These are phyloP conservation scores for Agrotis clavis DNA, from an alignment of 2,888 invertebrate species.

Conservation along the genomic window DNA sequence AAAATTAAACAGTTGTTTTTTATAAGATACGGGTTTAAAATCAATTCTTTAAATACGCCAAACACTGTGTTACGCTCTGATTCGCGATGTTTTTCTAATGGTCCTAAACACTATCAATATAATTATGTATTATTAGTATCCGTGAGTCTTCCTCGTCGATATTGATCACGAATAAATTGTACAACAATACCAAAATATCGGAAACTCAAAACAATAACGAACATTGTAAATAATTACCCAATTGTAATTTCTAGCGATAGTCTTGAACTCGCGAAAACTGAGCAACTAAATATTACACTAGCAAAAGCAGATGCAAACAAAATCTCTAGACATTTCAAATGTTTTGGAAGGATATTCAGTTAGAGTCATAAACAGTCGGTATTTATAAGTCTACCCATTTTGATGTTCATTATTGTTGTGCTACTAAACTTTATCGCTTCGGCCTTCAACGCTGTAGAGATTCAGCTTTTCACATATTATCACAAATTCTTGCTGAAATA, in stretches of 20 bases:
- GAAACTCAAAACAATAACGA: too few relatives aligned
- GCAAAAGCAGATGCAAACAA: slow-evolving; percentile 39
- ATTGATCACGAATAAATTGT: too few relatives aligned
- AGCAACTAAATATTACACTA: slow-evolving; percentile 5
- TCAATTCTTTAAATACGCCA: not conserved
- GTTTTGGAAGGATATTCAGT: slow-evolving; percentile 58
- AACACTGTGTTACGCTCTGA: not conserved
- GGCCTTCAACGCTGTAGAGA: slow-evolving; percentile 59
- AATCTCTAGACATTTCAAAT: slow-evolving; percentile 37
- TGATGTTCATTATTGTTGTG: slow-evolving; percentile 68
- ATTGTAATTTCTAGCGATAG: too few relatives aligned
- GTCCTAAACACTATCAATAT: too few relatives aligned
- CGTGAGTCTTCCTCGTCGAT: too few relatives aligned
- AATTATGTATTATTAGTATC: too few relatives aligned
- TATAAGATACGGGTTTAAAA: not conserved
- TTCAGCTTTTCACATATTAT: slow-evolving; percentile 28
- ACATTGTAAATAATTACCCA: too few relatives aligned
- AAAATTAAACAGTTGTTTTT: too few relatives aligned
- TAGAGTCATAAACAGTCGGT: slow-evolving; percentile 66
- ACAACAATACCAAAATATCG: too few relatives aligned
- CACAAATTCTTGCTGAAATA: slow-evolving; percentile 25
- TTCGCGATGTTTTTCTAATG: too few relatives aligned
- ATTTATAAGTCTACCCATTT: slow-evolving; percentile 71
- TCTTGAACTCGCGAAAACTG: not conserved
- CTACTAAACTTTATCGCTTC: slow-evolving; percentile 61